Evolutionary conservation across 2,113 vertebrate genomes (phyloP).

Genomic region (Tinamus guttatus): DNA sequence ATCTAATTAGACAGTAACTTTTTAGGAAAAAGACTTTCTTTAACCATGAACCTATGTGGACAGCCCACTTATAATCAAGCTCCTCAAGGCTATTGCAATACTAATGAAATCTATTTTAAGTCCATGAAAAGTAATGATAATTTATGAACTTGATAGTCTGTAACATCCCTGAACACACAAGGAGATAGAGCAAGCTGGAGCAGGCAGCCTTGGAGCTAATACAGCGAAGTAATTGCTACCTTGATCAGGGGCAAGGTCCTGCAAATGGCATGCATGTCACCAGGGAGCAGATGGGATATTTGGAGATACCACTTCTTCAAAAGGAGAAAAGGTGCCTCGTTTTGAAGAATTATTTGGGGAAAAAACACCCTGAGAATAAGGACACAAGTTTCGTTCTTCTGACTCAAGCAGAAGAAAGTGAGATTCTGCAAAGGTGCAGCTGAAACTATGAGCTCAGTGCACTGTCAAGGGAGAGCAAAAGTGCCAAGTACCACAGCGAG

Average conservation of each 20-base stretch:
- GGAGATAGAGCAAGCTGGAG: neutral
- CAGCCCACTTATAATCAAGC: neutral
- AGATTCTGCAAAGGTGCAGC: neutral
- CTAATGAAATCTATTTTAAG: neutral
- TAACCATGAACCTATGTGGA: neutral
- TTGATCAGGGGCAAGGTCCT: neutral
- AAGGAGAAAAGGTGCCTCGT: neutral
- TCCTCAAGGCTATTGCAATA: neutral
- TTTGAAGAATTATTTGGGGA: neutral
- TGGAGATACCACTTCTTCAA: neutral
- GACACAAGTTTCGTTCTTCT: neutral
- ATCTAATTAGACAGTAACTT: neutral
- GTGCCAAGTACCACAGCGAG: fast-evolving
- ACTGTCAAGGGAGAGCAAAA: neutral
- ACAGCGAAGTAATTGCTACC: neutral
- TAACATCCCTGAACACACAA: neutral
- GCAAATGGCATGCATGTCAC: neutral
- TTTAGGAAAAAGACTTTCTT: neutral
- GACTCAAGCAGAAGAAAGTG: neutral
- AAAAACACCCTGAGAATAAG: neutral
- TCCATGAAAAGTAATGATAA: neutral
- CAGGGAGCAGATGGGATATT: neutral
- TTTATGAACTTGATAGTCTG: neutral
- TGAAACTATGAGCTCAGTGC: neutral
- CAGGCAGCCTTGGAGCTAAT: neutral